phyloP scores from a whole-genome alignment of 1,140 invertebrate species.

The Spodoptera frugiperda region DNA sequence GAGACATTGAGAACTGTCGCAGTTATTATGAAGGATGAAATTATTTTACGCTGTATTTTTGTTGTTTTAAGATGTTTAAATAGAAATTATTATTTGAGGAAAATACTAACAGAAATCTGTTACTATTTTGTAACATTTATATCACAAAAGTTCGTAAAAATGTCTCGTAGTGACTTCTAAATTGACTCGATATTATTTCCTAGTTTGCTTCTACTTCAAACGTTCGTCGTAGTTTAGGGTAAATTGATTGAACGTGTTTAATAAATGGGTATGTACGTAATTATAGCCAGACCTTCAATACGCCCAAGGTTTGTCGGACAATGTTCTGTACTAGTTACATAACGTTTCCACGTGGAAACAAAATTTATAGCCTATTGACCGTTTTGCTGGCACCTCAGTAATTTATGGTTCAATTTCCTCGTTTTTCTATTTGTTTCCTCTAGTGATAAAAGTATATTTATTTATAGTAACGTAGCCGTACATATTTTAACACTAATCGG shows the following conservation, averaged over 20 bases:
- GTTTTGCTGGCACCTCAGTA: background rate
- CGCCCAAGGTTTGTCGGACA: background rate
- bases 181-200: no score
- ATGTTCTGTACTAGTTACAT: background rate
- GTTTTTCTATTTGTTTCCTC: background rate
- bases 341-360: constrained; percentile 12
- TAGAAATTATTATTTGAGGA: no score
- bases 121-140: no score
- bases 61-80: background rate
- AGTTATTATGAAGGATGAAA: no score
- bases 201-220: no score
- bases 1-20: no score
- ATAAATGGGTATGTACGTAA: background rate
- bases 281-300: background rate
- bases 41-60: background rate
- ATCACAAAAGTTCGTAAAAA: no score
- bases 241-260: background rate
- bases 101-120: no score
- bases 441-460: constrained; percentile 13
- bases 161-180: no score
- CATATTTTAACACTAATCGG: constrained; percentile 14
- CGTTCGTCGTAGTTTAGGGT: background rate
- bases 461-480: no score
- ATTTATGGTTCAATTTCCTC: constrained; percentile 21
- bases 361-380: constrained; percentile 1